Base-by-base conservation (phyloP, 2,888 invertebrate species). In the Homarus gammarus region DNA sequence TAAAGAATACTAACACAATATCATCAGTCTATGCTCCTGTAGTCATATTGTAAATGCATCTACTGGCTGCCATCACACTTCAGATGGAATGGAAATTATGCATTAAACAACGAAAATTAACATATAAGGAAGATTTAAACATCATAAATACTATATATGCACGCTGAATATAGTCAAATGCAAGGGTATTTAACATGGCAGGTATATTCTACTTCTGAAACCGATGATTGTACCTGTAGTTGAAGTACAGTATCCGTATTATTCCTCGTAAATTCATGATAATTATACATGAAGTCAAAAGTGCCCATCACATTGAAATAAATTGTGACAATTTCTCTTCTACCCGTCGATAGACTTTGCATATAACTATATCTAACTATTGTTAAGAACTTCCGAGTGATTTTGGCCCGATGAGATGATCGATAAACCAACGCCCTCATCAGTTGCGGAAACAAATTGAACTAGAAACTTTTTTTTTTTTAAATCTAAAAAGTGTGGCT, bases 71-170 rank as follows among this genome's bases (percentile, higher is more conserved):
- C 27, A 27, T 64, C 64, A n/a, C 8, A 31, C 64, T 64, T 64
- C 27, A 64, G n/a, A 64, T 64, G 64, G 64, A 64, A 64, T 64
- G 64, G 27, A 27, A 27, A 64, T 64, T 64, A 64, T 64, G 31
- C 27, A 22, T 27, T 27, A 64, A 64, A 44, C 5, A 27, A 64
- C 27, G 27, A 27, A 64, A 8, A 44, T 44, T 8, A 64, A 64
- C 64, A 22, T 44, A 12, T 64, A 27, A 64, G 64, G 64, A 64
- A 64, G 64, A 27, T 27, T 64, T 64, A 10, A 64, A 27, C 64
- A 56, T 56, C 27, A 1, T 64, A 64, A 64, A 27, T 64, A 64
- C 64, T 27, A 64, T 64, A 64, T n/a, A 27, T 64, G 64, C 27
- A 64, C 27, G 10, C 27, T 27, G 27, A 27, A 64, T 8, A 44